A percentile compares a stretch with the other conserved stretches of the same genome.
phyloP scores from a whole-genome alignment of 2,113 vertebrate species.

The Orycteropus afer region DNA sequence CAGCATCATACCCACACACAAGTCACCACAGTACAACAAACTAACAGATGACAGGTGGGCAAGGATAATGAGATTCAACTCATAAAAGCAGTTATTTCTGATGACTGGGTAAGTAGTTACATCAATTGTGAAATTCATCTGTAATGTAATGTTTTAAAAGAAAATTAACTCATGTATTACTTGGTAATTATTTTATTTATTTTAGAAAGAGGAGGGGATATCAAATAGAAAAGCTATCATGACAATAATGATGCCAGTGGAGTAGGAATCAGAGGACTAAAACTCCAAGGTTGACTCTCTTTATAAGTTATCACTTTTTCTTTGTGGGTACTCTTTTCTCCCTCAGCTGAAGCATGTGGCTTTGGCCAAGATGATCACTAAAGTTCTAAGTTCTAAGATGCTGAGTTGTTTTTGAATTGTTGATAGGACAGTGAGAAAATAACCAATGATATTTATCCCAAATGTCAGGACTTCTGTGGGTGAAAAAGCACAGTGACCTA shows the following conservation, averaged over 20 bases:
- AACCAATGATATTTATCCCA: slow-evolving; percentile 48
- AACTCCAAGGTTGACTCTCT: not conserved
- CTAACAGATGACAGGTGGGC: too few species aligned
- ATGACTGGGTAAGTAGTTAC: not conserved
- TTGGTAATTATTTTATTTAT: not conserved
- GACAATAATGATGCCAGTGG: not conserved
- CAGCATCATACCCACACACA: too few species aligned
- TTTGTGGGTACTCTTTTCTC: not conserved
- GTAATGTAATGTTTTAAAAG: not conserved
- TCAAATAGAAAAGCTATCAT: not conserved
- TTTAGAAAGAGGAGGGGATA: not conserved
- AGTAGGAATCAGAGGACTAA: not conserved
- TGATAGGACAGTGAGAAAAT: slow-evolving; percentile 52
- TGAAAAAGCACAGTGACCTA: slow-evolving; percentile 37
- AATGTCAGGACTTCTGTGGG: slow-evolving; percentile 56
- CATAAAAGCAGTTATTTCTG: not conserved
- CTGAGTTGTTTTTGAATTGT: not conserved
- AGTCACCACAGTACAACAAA: too few species aligned
- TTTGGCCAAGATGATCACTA: not conserved
- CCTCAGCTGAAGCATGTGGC: not conserved
- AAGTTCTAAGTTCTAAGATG: not conserved
- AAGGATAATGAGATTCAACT: not conserved
- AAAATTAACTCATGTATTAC: not conserved
- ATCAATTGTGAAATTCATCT: not conserved
- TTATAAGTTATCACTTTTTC: not conserved